Evolutionary conservation across 2,113 vertebrate species (phyloP), one percentile per base, ranked within the genome.

Genomic region (Collichthys lucidus): DNA sequence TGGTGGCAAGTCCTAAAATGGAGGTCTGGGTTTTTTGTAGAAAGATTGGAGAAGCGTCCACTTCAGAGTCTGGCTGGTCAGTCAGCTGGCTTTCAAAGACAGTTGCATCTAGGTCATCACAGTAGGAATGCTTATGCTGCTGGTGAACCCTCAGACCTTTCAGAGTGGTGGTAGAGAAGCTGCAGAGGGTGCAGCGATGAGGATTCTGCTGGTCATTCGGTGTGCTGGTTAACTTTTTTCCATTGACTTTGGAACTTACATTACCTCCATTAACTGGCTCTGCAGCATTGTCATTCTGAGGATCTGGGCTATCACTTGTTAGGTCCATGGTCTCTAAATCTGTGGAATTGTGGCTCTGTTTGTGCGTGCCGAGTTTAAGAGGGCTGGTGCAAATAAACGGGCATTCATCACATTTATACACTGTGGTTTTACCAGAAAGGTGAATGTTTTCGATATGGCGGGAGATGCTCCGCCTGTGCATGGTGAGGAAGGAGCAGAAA

Each of bases 391-490:
- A 99, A 88, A 98, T 98, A 91, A 99, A 99, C 0, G 97, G 96
- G 91, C 98, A 99, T 91, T 98, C 96, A 0, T 98, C 96, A 82
- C 98, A 99, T 93, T 99, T 99, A 92, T 99, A 98, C 65, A 99
- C 96, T 0, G 97, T 97, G 0, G 97, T 97, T 94, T 98, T 98
- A 67, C 97, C 97, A 68, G 97, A 98, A 16, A 99, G 92, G 84
- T 99, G 98, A 84, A 99, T 98, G 89, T 99, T 99, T 90, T 99
- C 97, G 81, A 99, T 99, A 89, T 99, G 98, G 81, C 97, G 97
- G 62, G 97, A 99, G 90, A 99, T 98, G 88, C 97, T 99, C 44
- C 98, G 94, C 19, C 98, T 95, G 80, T 99, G 98, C 96, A 98
- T 99, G 1, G 98, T 99, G 74, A 99, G 93, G 79, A 99, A 99